A percentile compares a stretch with the other conserved stretches of the same genome.
These are phyloP conservation scores for Brachionus asplanchnoidis DNA, from an alignment of 1,140 invertebrate species.

Conservation along the genomic window DNA sequence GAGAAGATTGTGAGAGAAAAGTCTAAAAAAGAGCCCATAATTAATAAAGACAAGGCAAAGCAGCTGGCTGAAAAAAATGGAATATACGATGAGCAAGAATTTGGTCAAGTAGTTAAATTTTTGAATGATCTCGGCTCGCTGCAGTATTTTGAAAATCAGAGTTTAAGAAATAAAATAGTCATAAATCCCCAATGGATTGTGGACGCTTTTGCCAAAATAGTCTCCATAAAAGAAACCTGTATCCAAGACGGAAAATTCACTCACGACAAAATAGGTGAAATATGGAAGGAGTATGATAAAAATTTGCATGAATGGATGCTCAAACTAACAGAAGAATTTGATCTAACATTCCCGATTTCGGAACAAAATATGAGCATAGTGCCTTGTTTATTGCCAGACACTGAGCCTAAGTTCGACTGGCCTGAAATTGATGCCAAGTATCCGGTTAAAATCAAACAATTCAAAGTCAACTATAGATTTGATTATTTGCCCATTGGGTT, in stretches of 20 bases:
- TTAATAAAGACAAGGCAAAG: background rate
- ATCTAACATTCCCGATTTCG: conserved; percentile 48
- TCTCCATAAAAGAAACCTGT: conserved; percentile 50
- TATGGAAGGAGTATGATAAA: conserved; percentile 49
- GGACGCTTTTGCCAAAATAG: conserved; percentile 55
- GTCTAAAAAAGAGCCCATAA: background rate
- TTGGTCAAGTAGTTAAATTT: conserved; percentile 51
- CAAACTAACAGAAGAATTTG: conserved; percentile 55
- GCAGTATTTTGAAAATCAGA: conserved; percentile 54
- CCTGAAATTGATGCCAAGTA: background rate
- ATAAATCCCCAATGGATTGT: conserved; percentile 57
- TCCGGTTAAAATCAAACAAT: background rate
- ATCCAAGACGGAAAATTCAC: conserved; percentile 51
- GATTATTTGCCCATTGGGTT: conserved; percentile 52
- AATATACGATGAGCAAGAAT: conserved; percentile 42
- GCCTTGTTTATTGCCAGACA: conserved; percentile 51
- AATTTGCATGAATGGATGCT: conserved; percentile 53
- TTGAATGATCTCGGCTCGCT: conserved; percentile 54
- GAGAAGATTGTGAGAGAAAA: conserved; percentile 34
- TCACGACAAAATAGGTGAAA: conserved; percentile 47
- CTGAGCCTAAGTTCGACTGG: conserved; percentile 45
- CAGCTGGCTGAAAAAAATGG: conserved; percentile 13
- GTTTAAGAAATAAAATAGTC: conserved; percentile 49
- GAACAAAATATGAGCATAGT: conserved; percentile 49
- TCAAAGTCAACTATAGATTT: conserved; percentile 43